Evolutionary conservation across 2,888 invertebrate species (phyloP), one percentile per base, ranked within the genome.

Genomic region (Chrysolina americana): DNA sequence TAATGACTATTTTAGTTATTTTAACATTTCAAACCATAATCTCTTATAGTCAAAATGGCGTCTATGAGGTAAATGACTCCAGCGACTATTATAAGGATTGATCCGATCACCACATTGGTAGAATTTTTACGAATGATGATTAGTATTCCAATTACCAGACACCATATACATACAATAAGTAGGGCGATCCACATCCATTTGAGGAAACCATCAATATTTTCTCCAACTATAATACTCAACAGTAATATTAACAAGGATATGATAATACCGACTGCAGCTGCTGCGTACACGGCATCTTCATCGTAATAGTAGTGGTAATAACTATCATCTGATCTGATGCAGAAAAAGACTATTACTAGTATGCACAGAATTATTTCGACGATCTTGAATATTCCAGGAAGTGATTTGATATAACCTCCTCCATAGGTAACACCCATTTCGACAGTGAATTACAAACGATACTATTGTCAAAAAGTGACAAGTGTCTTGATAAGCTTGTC

Each of bases 281-380:
- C 66, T n/a, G 36, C 41, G 4, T 28, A n/a, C 9, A 41, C 53
- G 36, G 36, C 36, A 19, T 53, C 50, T 11, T 41, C 36, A n/a
- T 53, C 41, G 36, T 36, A 48, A 11, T n/a, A 11, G 36, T 36
- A 36, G 36, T 36, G 28, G n/a, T n/a, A 11, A 8, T 36, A 36
- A 0, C 21, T 5, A 13, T 23, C 23, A 47, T 41, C 23, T 17
- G 48, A 48, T 48, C 17, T 21, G 28, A 50, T 36, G 21, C 41
- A 15, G 36, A 64, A 9, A 17, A 50, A 64, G n/a, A 50, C 41
- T 11, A 64, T 9, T n/a, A 65, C 50, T 15, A 64, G 17, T 36
- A 70, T 50, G 11, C 70, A 64, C 11, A 70, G 4, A 19, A 64
- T 64, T 41, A 70, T 70, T 36, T 70, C 70, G 17, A 70, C 36